Evolutionary conservation across 1,140 invertebrate species (phyloP).

Genomic region (Cardiocondyla obscurior): DNA sequence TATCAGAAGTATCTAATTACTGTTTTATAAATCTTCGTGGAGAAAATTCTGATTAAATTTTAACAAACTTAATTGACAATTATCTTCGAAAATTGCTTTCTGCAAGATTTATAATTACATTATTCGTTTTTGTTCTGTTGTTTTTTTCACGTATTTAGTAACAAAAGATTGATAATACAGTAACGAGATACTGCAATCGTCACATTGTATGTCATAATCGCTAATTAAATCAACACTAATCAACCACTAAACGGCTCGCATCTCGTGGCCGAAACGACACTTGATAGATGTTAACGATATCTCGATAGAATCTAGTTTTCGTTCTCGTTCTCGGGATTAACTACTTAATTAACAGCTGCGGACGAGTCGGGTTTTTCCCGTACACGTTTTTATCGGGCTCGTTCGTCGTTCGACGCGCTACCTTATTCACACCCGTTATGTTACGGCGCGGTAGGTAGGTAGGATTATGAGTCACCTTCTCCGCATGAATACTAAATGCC

Average conservation of each 20-base stretch:
- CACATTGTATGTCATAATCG: not conserved
- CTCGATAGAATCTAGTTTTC: not conserved
- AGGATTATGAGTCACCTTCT: constrained; percentile 53
- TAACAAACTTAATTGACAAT: not conserved
- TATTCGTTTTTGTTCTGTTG: not conserved
- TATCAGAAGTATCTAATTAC: not conserved
- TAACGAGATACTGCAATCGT: not conserved
- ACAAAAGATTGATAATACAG: not conserved
- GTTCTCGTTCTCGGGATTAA: constrained; percentile 2
- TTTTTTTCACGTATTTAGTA: not conserved
- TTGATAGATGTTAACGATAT: not conserved
- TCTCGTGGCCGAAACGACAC: not conserved
- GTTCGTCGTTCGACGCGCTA: constrained; percentile 17
- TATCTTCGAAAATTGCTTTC: not conserved
- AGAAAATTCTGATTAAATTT: not conserved
- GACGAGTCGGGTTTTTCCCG: not conserved
- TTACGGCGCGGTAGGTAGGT: constrained; percentile 12
- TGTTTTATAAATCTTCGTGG: not conserved
- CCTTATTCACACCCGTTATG: constrained; percentile 48
- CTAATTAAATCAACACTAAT: not conserved
- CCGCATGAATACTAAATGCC: constrained; percentile 46
- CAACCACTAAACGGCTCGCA: not conserved
- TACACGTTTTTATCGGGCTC: not conserved
- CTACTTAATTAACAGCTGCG: not conserved
- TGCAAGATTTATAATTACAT: not conserved